A percentile compares a stretch with the other conserved stretches of the same genome.
Conservation (phyloP, 2,888 invertebrate species). For the Cheilosia vernalis region DNA sequence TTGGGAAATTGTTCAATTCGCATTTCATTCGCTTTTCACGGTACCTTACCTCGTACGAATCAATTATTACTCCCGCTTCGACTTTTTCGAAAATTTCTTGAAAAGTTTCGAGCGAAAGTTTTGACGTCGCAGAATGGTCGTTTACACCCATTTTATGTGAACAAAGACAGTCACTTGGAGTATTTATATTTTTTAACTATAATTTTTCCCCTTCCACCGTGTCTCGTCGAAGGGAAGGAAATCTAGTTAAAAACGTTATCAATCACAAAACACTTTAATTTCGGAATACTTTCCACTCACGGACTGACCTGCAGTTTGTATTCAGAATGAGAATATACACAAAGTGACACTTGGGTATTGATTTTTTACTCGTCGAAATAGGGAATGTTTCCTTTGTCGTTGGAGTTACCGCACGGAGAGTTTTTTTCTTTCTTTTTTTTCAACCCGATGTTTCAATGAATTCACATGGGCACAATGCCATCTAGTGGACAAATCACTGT, state of each 20-base stretch:
- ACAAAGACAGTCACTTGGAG: not conserved
- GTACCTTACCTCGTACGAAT: constrained; percentile 84
- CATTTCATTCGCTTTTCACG: not conserved
- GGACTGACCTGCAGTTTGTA: constrained; percentile 27
- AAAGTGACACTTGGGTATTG: constrained; percentile 59
- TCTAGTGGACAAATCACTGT: constrained; percentile 19
- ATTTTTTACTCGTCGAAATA: constrained; percentile 28
- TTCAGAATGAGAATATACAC: constrained; percentile 4
- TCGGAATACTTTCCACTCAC: not conserved
- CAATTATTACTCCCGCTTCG: constrained; percentile 85
- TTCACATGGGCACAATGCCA: constrained; percentile 40
- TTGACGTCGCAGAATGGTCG: constrained; percentile 69
- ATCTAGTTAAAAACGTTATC: not conserved
- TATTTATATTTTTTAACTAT: not conserved
- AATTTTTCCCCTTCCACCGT: not conserved
- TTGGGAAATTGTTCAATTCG: not conserved
- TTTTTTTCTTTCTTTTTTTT: not conserved
- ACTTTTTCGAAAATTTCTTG: constrained; percentile 85
- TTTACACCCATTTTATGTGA: constrained; percentile 76
- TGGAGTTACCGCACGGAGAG: not conserved
- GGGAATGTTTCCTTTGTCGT: constrained; percentile 39
- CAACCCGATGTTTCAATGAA: constrained; percentile 9
- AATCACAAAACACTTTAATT: constrained; percentile 16
- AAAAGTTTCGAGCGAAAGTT: constrained; percentile 85
- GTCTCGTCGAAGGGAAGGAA: not conserved